Base-by-base conservation (phyloP, 2,797 vertebrate species). In the Characodon lateralis region DNA sequence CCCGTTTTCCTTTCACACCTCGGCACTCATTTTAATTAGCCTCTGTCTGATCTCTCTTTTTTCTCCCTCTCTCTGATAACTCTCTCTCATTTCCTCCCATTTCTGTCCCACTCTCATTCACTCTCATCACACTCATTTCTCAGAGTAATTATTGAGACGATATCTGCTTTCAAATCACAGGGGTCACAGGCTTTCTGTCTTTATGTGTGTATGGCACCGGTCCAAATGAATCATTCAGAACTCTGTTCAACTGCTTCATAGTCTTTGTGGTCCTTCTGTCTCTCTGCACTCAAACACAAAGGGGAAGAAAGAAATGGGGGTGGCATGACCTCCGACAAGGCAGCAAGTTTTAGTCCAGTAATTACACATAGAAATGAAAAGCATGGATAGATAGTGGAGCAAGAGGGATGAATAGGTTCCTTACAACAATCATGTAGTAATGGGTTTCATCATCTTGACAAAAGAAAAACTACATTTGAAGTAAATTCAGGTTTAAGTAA, bases 1-100 rank as follows among this genome's bases (percentile, higher is more conserved):
- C 84, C 77, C 35, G 1, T 69, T 77, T 78, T 65, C 82, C 77
- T 74, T 90, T 92, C 90, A 91, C 87, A 90, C 89, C 88, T 91
- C 87, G 81, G 81, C 85, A 87, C 88, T 91, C 89, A 81, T 91
- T 93, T 93, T 90, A 94, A 94, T 93, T 91, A 93, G 86, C 87
- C 76, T 59, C 84, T 86, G 81, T 90, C 87, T 89, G 87, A 90
- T 91, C 74, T 85, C 78, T 80, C 58, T 81, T 76, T 87, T 73
- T 80, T 76, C n/a, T 82, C 85, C 77, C 83, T 39, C 73, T 87
- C 82, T 86, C 81, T 85, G 84, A 88, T 90, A 84, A 87, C 78
- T 87, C 81, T 86, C 74, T 63, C 83, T 78, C 39, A 8, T 87
- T 89, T 85, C 78, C 80, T 82, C 79, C 74, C 66, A 41, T 79